phyloP scores from a whole-genome alignment of 2,797 vertebrate species.

The Dendrocincla tyrannina region DNA sequence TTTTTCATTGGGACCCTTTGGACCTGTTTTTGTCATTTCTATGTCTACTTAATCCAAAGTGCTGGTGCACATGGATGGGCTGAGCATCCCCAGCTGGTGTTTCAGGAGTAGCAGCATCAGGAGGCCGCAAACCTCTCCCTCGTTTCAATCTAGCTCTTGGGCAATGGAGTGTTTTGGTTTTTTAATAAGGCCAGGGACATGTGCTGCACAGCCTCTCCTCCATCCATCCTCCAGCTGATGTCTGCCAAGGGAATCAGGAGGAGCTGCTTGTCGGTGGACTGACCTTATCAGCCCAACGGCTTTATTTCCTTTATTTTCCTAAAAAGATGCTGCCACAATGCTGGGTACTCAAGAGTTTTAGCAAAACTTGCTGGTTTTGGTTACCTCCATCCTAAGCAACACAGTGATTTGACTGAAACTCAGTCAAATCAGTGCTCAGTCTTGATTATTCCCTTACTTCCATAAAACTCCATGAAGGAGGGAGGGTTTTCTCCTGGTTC shows the following conservation, averaged over 20 bases:
- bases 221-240: fast-evolving
- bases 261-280: neutral
- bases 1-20: neutral
- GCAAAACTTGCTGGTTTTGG: neutral
- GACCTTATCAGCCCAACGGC: neutral
- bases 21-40: fast-evolving
- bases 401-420: neutral
- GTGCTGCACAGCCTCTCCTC: neutral
- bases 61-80: too few relatives aligned
- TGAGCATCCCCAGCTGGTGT: fast-evolving
- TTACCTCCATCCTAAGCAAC: neutral
- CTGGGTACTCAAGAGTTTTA: neutral
- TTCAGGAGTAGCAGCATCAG: fast-evolving
- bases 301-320: neutral
- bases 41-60: neutral
- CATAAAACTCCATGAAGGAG: neutral
- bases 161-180: neutral
- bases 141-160: neutral
- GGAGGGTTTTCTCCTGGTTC: neutral
- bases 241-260: neutral
- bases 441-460: neutral
- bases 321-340: neutral
- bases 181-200: neutral
- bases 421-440: neutral
- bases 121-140: neutral